Evolutionary conservation across 1,140 invertebrate species (phyloP), one percentile per base, ranked within the genome.

Genomic region (Subanguina moxae): DNA sequence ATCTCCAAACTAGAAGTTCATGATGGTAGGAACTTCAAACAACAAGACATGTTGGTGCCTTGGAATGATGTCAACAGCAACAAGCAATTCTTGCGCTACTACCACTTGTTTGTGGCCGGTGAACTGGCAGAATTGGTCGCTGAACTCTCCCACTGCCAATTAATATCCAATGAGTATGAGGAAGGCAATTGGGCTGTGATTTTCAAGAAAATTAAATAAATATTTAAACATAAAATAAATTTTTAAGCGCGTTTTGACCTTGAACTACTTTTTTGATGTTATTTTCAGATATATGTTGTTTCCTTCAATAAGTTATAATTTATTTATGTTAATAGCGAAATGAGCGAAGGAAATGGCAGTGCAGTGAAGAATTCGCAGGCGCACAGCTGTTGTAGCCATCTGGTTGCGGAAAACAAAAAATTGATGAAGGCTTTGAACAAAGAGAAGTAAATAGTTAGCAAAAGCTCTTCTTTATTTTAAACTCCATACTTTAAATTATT

Each of bases 41-140:
- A 90, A 45, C 90, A 94, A 85, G 94, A 97, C 84, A 92, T 97
- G 46, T 84, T 97, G 32, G 91, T 97, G 67, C 93, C 93, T 1
- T 96, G 93, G 92, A 90, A 52, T 52, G 23, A 52, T 25, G 48
- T 52, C n/a, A 52, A 52, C 57, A 56, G 72, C 83, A 83, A 80
- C 68, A 84, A 84, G 21, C 72, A 75, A 30, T 76, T 68, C 19
- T 52, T 76, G 13, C 73, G 74, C 17, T 76, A 70, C 65, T 76
- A 76, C 43, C 74, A 76, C 57, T 32, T 76, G 17, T 76, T 76
- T 62, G 43, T n/a, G 15, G 32, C 62, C 23, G 65, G 42, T 11
- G 74, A 76, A 75, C 58, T 76, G 61, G 46, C 57, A 1, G 56
- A 56, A 46, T 66, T 76, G 32, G 65, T 75, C 11, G 42, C 59